Conservation (phyloP, 1,140 invertebrate genomes). For the Coptotermes formosanus region DNA sequence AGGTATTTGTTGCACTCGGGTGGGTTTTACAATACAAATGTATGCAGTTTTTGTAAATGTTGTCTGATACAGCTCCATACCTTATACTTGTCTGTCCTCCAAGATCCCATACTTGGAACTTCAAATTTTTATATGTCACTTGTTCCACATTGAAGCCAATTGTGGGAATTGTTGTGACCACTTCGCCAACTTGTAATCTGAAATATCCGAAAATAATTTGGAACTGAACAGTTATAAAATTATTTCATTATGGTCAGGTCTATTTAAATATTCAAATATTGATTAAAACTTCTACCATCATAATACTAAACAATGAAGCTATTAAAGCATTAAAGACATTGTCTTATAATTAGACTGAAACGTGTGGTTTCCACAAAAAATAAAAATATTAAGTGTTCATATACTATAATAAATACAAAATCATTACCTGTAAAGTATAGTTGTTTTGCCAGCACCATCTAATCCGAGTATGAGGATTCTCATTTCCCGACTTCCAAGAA, state of each 20-base stretch:
- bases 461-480: conserved; percentile 96
- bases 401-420: background rate
- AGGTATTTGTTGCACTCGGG: no score
- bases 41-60: no score
- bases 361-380: background rate
- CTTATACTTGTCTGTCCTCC: conserved; percentile 96
- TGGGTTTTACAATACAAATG: no score
- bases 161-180: conserved; percentile 98
- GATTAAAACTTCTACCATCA: background rate
- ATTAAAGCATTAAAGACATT: no score
- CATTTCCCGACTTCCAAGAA: conserved; percentile 94
- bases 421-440: conserved; percentile 85
- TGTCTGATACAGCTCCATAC: conserved; percentile 43
- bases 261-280: background rate
- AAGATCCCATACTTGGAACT: conserved; percentile 98
- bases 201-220: conserved; percentile 32
- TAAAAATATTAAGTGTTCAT: background rate
- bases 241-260: no score
- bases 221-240: background rate
- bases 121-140: conserved; percentile 94
- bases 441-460: conserved; percentile 98
- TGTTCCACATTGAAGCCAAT: conserved; percentile 98
- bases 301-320: background rate
- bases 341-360: background rate
- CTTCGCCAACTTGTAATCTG: conserved; percentile 95